A percentile compares a stretch with the other conserved stretches of the same genome.
Conservation (phyloP, 2,888 invertebrate species). For the Lacanobia wlatinum region DNA sequence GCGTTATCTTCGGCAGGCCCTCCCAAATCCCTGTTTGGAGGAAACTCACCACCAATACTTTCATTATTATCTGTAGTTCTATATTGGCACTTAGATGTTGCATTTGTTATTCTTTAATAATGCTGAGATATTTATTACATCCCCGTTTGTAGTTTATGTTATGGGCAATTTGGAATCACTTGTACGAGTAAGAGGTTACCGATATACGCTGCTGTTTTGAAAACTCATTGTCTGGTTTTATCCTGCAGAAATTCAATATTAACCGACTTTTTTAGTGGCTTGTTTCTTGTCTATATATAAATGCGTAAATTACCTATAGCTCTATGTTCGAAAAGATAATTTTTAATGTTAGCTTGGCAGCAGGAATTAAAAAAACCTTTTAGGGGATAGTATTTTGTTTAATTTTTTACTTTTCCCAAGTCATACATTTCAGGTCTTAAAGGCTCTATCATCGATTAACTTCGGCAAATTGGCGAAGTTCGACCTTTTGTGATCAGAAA, state of each 20-base stretch:
- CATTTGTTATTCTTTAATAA: neutral
- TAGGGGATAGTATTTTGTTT: neutral
- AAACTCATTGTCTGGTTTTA: too few relatives aligned
- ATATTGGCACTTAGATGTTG: constrained; percentile 17
- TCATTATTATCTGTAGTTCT: constrained; percentile 50
- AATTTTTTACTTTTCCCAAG: constrained; percentile 52
- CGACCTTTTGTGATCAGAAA: constrained; percentile 36
- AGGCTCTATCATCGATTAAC: constrained; percentile 50
- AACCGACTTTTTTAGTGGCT: too few relatives aligned
- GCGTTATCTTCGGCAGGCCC: constrained; percentile 54
- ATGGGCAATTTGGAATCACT: too few relatives aligned
- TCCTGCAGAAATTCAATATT: too few relatives aligned
- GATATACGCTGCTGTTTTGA: too few relatives aligned
- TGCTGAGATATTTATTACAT: neutral
- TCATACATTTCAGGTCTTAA: constrained; percentile 41
- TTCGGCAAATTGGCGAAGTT: constrained; percentile 52
- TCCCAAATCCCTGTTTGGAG: constrained; percentile 43
- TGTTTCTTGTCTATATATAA: too few relatives aligned
- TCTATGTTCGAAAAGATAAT: too few relatives aligned
- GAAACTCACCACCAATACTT: constrained; percentile 36
- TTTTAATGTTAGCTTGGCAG: too few relatives aligned
- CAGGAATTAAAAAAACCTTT: constrained; percentile 19
- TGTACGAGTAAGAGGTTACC: too few relatives aligned
- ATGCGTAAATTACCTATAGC: too few relatives aligned
- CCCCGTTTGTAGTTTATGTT: neutral